Percentiles rank a stretch among this genome's conserved stretches.
Evolutionary conservation across 2,113 vertebrate genomes (phyloP).

Genomic region (Lepisosteus osseus): DNA sequence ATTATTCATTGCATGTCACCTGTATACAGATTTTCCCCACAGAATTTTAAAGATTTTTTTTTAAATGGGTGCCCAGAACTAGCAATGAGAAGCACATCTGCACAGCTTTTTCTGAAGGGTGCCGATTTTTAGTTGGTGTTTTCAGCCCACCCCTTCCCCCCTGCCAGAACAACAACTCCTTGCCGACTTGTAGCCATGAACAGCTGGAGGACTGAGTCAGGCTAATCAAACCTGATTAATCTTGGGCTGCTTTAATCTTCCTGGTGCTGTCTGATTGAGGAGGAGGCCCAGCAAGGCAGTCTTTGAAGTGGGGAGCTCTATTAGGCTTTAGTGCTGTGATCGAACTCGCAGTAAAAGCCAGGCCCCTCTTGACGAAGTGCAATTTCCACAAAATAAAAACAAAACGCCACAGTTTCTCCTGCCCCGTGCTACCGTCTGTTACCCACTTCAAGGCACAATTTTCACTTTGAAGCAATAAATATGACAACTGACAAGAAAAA

Average conservation of each 20-base stretch:
- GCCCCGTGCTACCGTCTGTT: constrained; percentile 4
- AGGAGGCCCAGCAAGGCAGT: constrained; percentile 16
- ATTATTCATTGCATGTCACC: too few species aligned
- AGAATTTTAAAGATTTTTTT: too few species aligned
- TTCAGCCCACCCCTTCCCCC: too few species aligned
- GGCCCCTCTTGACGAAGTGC: constrained; percentile 9
- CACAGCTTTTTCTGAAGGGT: too few species aligned
- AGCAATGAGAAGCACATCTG: too few species aligned
- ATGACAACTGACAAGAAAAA: constrained; percentile 25
- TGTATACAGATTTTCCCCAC: too few species aligned
- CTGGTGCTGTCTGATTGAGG: constrained; percentile 22
- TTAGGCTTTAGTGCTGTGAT: constrained; percentile 38
- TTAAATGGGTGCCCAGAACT: too few species aligned
- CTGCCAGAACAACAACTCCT: constrained; percentile 15
- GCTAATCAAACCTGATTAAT: constrained; percentile 50
- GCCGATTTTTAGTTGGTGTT: too few species aligned
- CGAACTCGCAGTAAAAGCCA: constrained; percentile 18
- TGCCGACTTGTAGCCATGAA: constrained; percentile 25
- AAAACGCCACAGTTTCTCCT: constrained; percentile 8
- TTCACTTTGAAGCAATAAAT: constrained; percentile 41
- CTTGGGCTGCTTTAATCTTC: constrained; percentile 46
- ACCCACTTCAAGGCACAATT: constrained; percentile 28
- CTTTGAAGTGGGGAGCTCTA: constrained; percentile 46
- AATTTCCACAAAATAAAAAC: constrained; percentile 27
- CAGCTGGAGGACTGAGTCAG: constrained; percentile 33